phyloP scores from a whole-genome alignment of 1,140 invertebrate genomes.

The Dendrolimus kikuchii region DNA sequence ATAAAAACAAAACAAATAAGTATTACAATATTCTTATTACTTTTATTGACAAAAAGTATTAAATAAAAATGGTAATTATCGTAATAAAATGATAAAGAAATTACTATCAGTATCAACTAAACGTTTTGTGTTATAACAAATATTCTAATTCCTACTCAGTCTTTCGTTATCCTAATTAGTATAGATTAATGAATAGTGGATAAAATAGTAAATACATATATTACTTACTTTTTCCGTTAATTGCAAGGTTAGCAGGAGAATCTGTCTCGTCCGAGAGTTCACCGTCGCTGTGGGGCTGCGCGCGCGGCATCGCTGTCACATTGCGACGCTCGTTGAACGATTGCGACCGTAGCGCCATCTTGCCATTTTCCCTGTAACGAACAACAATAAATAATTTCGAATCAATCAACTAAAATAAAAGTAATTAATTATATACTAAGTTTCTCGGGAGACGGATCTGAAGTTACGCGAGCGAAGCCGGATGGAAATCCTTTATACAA shows the following conservation, averaged over 20 bases:
- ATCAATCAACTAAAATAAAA: neutral
- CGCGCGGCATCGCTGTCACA: slow-evolving; percentile 42
- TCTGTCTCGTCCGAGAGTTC: slow-evolving; percentile 57
- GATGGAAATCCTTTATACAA: no score
- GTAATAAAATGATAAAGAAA: no score
- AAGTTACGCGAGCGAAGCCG: no score
- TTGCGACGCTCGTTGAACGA: slow-evolving; percentile 62
- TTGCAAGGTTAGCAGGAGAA: slow-evolving; percentile 30
- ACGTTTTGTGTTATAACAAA: neutral
- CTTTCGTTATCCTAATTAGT: neutral
- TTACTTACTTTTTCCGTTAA: slow-evolving; percentile 47
- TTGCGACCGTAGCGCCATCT: slow-evolving; percentile 66
- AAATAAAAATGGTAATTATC: no score
- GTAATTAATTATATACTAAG: no score
- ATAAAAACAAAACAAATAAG: slow-evolving; percentile 2
- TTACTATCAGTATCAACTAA: no score
- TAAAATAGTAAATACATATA: no score
- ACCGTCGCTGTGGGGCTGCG: slow-evolving; percentile 66
- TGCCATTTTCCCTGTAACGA: slow-evolving; percentile 58
- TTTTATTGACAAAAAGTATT: no score
- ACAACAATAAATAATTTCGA: slow-evolving; percentile 2
- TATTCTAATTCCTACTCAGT: neutral
- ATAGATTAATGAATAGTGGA: no score
- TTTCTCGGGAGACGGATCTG: no score
- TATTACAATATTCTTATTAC: no score